Conservation (phyloP, 2,888 invertebrate species). For the Muschampia plurimacula region DNA sequence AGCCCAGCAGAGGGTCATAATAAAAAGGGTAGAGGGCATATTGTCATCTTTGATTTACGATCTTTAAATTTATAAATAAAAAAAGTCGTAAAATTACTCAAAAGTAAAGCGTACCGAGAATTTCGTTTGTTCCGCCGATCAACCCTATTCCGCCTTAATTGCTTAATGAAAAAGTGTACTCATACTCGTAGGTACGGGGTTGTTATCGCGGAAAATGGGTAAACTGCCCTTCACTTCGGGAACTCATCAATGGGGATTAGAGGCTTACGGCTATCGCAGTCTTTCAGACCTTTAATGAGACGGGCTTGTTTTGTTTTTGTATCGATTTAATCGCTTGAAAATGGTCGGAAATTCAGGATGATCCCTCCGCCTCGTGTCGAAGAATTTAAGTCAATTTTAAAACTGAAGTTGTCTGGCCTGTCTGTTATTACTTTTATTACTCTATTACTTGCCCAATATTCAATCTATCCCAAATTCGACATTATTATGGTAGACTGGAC, state of each 20-base stretch:
- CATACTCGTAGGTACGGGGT: slow-evolving; percentile 1
- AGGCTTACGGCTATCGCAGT: slow-evolving; percentile 25
- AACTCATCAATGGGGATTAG: slow-evolving; percentile 36
- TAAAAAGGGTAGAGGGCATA: too few relatives aligned
- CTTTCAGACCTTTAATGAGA: slow-evolving; percentile 27
- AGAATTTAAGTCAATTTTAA: background rate
- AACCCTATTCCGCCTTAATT: background rate
- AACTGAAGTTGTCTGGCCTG: background rate
- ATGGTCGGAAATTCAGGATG: background rate
- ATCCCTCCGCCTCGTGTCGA: background rate
- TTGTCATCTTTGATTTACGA: too few relatives aligned
- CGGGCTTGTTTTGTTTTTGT: slow-evolving; percentile 16
- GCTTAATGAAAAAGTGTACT: slow-evolving; percentile 24
- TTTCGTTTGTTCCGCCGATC: too few relatives aligned
- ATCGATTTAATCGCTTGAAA: slow-evolving; percentile 10
- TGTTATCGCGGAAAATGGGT: slow-evolving; percentile 28
- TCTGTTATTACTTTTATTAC: too few relatives aligned
- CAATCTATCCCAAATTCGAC: too few relatives aligned
- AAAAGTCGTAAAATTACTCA: too few relatives aligned
- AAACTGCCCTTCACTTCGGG: slow-evolving; percentile 19
- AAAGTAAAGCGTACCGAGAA: too few relatives aligned
- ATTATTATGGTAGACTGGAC: too few relatives aligned
- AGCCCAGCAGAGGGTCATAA: too few relatives aligned
- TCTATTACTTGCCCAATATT: too few relatives aligned
- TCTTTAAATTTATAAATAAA: too few relatives aligned